phyloP scores from a whole-genome alignment of 2,888 invertebrate species.

The Nyleta sp. region DNA sequence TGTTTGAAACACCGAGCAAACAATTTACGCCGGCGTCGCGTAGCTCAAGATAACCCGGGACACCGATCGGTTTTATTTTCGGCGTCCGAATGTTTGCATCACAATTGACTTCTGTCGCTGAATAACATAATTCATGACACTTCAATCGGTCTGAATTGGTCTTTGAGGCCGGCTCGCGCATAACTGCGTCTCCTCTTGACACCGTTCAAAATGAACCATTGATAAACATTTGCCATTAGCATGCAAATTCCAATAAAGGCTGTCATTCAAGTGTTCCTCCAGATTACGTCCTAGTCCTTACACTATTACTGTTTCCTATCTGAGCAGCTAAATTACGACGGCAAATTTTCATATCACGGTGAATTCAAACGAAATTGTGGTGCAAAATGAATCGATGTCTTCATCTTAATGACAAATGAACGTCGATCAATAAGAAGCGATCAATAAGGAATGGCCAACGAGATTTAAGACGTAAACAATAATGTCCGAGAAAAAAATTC shows the following conservation, averaged over 20 bases:
- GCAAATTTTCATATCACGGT: slow-evolving; percentile 7
- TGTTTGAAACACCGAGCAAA: background rate
- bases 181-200: slow-evolving; percentile 32
- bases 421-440: no score
- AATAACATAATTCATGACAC: slow-evolving; percentile 50
- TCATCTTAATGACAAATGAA: background rate
- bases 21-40: slow-evolving; percentile 16
- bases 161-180: slow-evolving; percentile 23
- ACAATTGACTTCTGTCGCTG: slow-evolving; percentile 32
- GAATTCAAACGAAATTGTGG: background rate
- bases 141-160: slow-evolving; percentile 44
- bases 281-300: slow-evolving; percentile 42
- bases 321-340: slow-evolving; percentile 9
- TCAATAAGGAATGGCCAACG: no score
- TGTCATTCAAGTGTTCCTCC: slow-evolving; percentile 50
- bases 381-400: background rate
- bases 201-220: slow-evolving; percentile 67
- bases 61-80: slow-evolving; percentile 32
- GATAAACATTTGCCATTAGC: slow-evolving; percentile 73
- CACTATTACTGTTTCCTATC: slow-evolving; percentile 6
- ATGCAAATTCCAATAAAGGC: slow-evolving; percentile 71
- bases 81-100: slow-evolving; percentile 39
- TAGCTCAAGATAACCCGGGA: slow-evolving; percentile 21
- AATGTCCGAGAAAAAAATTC: no score
- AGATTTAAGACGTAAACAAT: no score